A percentile compares a stretch with the other conserved stretches of the same genome.
Conservation (phyloP, 2,888 invertebrate genomes). For the Tenthredo mesomela region DNA sequence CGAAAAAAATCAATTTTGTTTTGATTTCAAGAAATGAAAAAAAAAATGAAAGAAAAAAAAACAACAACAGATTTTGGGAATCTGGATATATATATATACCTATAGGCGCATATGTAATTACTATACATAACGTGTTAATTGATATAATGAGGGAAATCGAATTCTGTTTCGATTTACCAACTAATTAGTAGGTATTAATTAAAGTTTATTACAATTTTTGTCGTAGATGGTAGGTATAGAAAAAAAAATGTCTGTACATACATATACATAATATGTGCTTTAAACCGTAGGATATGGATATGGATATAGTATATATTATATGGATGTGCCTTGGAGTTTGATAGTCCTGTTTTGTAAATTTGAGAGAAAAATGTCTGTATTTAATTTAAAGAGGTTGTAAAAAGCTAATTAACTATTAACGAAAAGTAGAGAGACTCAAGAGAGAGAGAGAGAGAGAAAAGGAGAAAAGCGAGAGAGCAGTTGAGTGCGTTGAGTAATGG, state of each 20-base stretch:
- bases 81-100: too few relatives aligned
- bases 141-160: neutral
- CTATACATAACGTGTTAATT: neutral
- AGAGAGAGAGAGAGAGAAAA: neutral
- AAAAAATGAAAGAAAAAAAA: too few relatives aligned
- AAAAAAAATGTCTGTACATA: neutral
- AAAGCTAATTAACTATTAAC: constrained; percentile 43
- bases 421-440: constrained; percentile 7
- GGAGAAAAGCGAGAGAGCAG: neutral
- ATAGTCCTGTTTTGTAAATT: constrained; percentile 6
- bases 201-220: neutral
- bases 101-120: too few relatives aligned
- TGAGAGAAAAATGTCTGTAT: constrained; percentile 36
- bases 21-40: too few relatives aligned
- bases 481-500: constrained; percentile 16
- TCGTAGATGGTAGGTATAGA: too few relatives aligned
- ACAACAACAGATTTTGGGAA: too few relatives aligned
- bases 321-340: neutral
- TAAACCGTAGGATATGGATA: neutral
- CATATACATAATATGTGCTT: neutral
- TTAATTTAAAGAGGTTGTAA: constrained; percentile 35
- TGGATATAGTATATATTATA: too few relatives aligned
- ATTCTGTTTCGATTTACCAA: neutral
- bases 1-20: too few relatives aligned
- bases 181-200: constrained; percentile 29